Evolutionary conservation across 2,888 invertebrate genomes (phyloP).

Genomic region (Lithophane leautieri): DNA sequence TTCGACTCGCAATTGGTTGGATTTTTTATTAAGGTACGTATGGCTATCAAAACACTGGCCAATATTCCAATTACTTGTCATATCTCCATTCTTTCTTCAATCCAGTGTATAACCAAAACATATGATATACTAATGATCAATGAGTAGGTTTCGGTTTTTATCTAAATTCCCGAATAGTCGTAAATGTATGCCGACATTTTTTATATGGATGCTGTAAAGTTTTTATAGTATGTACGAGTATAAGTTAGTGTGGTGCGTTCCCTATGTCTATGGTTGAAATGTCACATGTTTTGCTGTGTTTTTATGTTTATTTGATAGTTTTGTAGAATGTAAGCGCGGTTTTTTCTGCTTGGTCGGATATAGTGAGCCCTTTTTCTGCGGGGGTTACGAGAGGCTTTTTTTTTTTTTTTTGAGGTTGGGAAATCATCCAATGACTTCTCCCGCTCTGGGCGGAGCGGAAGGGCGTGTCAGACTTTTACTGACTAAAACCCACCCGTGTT

Average conservation of each 20-base stretch:
- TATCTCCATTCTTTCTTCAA: not conserved
- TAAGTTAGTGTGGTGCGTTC: not conserved
- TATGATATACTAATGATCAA: slow-evolving; percentile 56
- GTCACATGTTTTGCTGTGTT: slow-evolving; percentile 10
- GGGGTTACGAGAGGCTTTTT: not conserved
- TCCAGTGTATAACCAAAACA: slow-evolving; percentile 25
- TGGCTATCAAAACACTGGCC: no score
- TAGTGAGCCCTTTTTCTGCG: not conserved
- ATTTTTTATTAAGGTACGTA: no score
- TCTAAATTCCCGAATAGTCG: slow-evolving; percentile 53
- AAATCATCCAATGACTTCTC: no score
- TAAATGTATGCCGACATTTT: slow-evolving; percentile 50
- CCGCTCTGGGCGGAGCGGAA: no score
- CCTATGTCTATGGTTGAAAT: slow-evolving; percentile 19
- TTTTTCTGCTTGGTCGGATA: slow-evolving; percentile 2
- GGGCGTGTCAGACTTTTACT: no score
- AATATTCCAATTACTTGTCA: not conserved
- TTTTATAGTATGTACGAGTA: slow-evolving; percentile 29
- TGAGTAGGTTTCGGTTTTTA: slow-evolving; percentile 46
- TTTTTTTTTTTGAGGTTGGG: no score
- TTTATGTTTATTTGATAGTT: slow-evolving; percentile 32
- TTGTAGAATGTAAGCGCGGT: not conserved
- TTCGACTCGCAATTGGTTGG: no score
- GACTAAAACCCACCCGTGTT: no score
- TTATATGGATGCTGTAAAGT: slow-evolving; percentile 50